Conservation (phyloP, 2,113 vertebrate species). For the Aythya baeri region DNA sequence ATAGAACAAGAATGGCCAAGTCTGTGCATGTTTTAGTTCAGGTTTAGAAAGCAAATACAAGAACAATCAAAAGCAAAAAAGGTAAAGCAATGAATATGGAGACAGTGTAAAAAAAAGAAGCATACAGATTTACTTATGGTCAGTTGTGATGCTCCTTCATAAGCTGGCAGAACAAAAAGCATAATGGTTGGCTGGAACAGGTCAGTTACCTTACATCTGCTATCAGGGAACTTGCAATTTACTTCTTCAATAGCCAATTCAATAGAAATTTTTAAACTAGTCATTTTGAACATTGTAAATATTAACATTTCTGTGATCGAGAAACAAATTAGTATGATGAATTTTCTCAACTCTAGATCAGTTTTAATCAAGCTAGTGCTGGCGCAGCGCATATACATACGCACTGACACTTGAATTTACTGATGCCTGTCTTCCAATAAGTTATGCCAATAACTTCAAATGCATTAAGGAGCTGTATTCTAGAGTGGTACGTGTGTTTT, state of each 20-base stretch:
- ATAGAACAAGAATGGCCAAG: conserved; percentile 83
- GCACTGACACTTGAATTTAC: conserved; percentile 49
- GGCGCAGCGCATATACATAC: neutral
- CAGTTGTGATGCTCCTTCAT: conserved; percentile 85
- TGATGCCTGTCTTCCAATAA: conserved; percentile 67
- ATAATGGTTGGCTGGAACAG: conserved; percentile 86
- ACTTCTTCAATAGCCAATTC: conserved; percentile 73
- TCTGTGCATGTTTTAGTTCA: conserved; percentile 86
- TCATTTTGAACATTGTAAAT: conserved; percentile 59
- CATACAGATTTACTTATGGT: conserved; percentile 85
- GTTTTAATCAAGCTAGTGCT: conserved; percentile 52
- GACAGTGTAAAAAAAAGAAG: conserved; percentile 85
- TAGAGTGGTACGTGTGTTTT: neutral
- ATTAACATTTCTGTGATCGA: conserved; percentile 55
- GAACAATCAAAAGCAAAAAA: conserved; percentile 85
- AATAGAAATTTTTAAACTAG: conserved; percentile 16
- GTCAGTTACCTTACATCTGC: conserved; percentile 86
- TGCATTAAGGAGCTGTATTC: neutral
- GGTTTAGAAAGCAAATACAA: conserved; percentile 86
- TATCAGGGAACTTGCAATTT: conserved; percentile 73
- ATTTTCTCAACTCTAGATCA: conserved; percentile 41
- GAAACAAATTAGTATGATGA: conserved; percentile 20
- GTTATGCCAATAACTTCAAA: neutral
- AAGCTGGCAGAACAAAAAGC: conserved; percentile 84
- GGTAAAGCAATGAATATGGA: conserved; percentile 88